Evolutionary conservation across 2,797 vertebrate species (phyloP), one percentile per base, ranked within the genome.

Genomic region (Lophius americanus): DNA sequence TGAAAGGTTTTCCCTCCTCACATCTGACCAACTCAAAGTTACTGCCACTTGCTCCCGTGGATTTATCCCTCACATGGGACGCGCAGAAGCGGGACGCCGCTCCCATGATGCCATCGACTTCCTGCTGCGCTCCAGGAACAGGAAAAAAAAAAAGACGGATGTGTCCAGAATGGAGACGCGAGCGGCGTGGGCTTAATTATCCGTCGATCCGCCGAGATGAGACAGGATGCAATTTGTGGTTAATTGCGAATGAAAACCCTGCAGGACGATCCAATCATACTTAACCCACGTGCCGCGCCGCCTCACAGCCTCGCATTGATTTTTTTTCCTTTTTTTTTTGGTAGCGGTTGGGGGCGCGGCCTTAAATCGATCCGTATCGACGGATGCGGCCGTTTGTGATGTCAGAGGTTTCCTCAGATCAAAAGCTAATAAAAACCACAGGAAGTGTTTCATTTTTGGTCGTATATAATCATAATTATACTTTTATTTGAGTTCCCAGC

Each of bases 181-280:
- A 75, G 44, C 74, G 60, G 75, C 37, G 64, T 23, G 41, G 54
- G 70, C 80, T 92, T 91, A 89, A 92, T 91, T 88, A 90, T 80
- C 80, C 86, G 87, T 87, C 86, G 83, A 84, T 87, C 75, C 79
- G 68, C 66, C 69, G 85, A 86, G 88, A 88, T 88, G 87, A 88
- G 88, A 83, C 70, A 64, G 75, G 83, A 89, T 87, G 85, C 87
- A 88, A 88, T 91, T 85, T 91, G 90, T 88, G 91, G 74, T 92
- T 92, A 90, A 94, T 93, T 92, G 90, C 82, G 72, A 88, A 86
- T 85, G 88, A 90, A 91, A 88, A 55, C 77, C 64, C 8, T 52
- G 71, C 70, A 43, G 62, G 74, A 79, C 74, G 6, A 71, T 83
- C 85, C 80, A 82, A 89, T 91, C 88, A 87, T 70, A 86, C 88